A percentile compares a stretch with the other conserved stretches of the same genome.
Conservation (phyloP, 2,797 vertebrate genomes). For the Notolabrus celidotus region DNA sequence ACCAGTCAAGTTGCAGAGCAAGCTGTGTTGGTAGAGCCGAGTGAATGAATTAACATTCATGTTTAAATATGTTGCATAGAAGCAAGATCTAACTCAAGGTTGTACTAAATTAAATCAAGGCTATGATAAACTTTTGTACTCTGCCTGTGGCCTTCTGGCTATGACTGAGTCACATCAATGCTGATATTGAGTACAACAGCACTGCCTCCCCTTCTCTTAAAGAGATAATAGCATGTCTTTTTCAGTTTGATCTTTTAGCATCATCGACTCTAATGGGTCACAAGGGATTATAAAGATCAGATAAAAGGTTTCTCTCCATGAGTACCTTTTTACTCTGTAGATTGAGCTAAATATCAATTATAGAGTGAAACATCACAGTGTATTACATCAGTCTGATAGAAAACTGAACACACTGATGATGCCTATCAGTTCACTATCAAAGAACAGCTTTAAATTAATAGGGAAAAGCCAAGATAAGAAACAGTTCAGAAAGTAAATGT, state of each 20-base stretch:
- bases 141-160: no score
- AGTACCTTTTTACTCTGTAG: background rate
- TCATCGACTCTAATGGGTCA: background rate
- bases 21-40: no score
- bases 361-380: background rate
- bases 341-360: constrained; percentile 3
- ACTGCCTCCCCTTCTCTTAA: background rate
- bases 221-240: background rate
- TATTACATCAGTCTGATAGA: background rate
- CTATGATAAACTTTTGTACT: no score
- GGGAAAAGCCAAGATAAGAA: no score
- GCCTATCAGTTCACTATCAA: background rate
- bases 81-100: no score
- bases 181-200: background rate
- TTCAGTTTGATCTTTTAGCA: background rate
- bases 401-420: background rate
- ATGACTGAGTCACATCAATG: background rate
- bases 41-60: no score
- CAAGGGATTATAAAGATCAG: background rate
- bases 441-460: background rate
- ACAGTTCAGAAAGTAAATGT: background rate
- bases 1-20: no score
- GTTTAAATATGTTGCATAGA: no score
- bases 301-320: background rate
- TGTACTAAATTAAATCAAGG: no score